Base-by-base conservation (phyloP, 2,888 invertebrate species). In the Magallana nippona region DNA sequence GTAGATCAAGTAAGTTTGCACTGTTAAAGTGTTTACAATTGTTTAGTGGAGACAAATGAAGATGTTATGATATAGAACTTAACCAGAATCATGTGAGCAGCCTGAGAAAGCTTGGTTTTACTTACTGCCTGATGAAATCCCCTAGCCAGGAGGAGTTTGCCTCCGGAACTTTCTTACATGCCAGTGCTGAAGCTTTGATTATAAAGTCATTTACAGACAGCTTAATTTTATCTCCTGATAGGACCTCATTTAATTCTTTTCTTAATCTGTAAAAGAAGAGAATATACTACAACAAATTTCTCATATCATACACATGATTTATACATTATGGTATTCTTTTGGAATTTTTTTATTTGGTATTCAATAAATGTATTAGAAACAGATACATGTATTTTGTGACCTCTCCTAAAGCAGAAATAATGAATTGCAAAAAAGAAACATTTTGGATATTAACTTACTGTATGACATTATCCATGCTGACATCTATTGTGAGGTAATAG, bases 81-180 rank as follows among this genome's bases (percentile, higher is more conserved):
- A 5, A 8, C 3, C 62, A 2, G 2, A 10, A 10, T 8, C 0
- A 60, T 60, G 62, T 2, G 62, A n/a, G 62, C 3, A 60, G 62
- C 19, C 19, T 11, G 44, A 44, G 44, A 44, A 44, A 44, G 44
- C 44, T 44, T 44, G 44, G 44, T 44, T 5, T 44, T 15, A 90
- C 93, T 92, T 94, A 98, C 97, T 98, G 97, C 95, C 99, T 96
- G 92, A 99, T 98, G 91, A 96, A 96, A 10, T 96, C 96, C 83
- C 97, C 98, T 96, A 98, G 96, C 99, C 99, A 99, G 85, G 98
- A 96, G 1, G 98, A 97, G 95, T 99, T 99, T 11, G 97, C 97
- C 91, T 98, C 97, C 0, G 99, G 99, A 83, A 99, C 97, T 94
- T 97, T 96, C 93, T 96, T 96, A 93, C 97, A 97, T 8, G 99